Base-by-base conservation (phyloP, 2,797 vertebrate genomes). In the Vespertilio murinus region DNA sequence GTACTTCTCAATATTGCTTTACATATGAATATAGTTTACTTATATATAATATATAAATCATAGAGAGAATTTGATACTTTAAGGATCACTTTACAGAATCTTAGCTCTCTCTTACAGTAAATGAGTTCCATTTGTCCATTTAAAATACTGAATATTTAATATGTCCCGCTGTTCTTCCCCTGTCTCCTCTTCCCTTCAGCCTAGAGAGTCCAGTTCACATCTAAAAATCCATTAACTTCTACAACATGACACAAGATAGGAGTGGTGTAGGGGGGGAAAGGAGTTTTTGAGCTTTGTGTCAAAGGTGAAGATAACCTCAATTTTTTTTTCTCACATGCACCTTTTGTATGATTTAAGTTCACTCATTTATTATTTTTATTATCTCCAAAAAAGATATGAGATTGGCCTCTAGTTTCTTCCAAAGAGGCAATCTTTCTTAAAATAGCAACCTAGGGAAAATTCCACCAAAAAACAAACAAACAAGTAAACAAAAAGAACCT, bases 81-180 rank as follows among this genome's bases (percentile, higher is more conserved):
- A 45, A 54, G 10, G 40, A 79, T 96, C 83, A 93, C 8, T 80
- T 96, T 94, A 82, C 67, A 85, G 49, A 82, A 93, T 85, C 67
- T 91, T 79, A 59, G 4, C 40, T 79, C 23, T 96, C 69, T 89
- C 52, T 88, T 90, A 90, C 35, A 88, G 77, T 88, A 94, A 96
- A 91, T 81, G 45, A 88, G 52, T 79, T 82, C 75, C 69, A 94
- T 85, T 91, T 96, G 59, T 88, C 79, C 93, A 95, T 92, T 96
- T 94, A 71, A 94, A 95, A 94, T 86, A 9, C 38, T 97, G 59
- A 94, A 95, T 96, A 92, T 97, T 97, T 96, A 96, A 96, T 97
- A 90, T 25, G 20, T 52, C 73, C 77, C 33, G 77, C 94, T 90
- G 87, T 25, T 94, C 23, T 89, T 89, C 54, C 30, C 64, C 52